Evolutionary conservation across 2,888 invertebrate species (phyloP).

Genomic region (Epirrhoe alternata): DNA sequence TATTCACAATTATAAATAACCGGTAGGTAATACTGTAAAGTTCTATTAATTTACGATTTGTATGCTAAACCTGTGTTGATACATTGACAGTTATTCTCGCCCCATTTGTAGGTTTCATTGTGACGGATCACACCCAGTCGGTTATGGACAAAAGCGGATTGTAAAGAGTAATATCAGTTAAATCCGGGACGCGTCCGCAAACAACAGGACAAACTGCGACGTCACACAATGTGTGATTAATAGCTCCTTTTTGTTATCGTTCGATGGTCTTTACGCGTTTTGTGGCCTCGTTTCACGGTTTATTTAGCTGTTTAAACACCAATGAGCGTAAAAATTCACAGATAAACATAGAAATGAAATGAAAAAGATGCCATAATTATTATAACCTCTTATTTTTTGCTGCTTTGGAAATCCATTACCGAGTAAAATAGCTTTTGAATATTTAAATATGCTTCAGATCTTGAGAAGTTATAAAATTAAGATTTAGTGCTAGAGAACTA

Average conservation of each 20-base stretch:
- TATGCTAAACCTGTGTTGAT: slow-evolving; percentile 67
- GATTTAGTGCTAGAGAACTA: slow-evolving; percentile 58
- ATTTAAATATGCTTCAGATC: slow-evolving; percentile 33
- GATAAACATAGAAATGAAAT: slow-evolving; percentile 57
- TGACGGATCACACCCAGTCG: slow-evolving; percentile 79
- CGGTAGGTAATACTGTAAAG: slow-evolving; percentile 20
- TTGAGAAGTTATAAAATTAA: slow-evolving; percentile 48
- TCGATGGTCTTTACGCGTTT: slow-evolving; percentile 78
- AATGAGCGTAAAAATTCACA: slow-evolving; percentile 73
- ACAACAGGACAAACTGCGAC: slow-evolving; percentile 72
- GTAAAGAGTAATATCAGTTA: slow-evolving; percentile 68
- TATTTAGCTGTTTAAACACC: slow-evolving; percentile 77
- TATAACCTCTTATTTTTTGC: slow-evolving; percentile 28
- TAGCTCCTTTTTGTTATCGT: slow-evolving; percentile 79
- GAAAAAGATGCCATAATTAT: slow-evolving; percentile 55
- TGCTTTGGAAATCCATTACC: slow-evolving; percentile 34
- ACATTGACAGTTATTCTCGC: slow-evolving; percentile 74
- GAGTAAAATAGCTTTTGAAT: slow-evolving; percentile 34
- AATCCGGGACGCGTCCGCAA: slow-evolving; percentile 75
- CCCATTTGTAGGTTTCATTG: slow-evolving; percentile 75
- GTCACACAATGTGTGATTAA: slow-evolving; percentile 82
- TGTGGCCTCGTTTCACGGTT: slow-evolving; percentile 82
- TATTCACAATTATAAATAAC: slow-evolving; percentile 8
- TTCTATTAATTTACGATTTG: slow-evolving; percentile 71
- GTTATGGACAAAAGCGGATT: slow-evolving; percentile 74